These are phyloP conservation scores for Caenorhabditis uteleia DNA, from an alignment of 2,888 invertebrate genomes.

Conservation along the genomic window DNA sequence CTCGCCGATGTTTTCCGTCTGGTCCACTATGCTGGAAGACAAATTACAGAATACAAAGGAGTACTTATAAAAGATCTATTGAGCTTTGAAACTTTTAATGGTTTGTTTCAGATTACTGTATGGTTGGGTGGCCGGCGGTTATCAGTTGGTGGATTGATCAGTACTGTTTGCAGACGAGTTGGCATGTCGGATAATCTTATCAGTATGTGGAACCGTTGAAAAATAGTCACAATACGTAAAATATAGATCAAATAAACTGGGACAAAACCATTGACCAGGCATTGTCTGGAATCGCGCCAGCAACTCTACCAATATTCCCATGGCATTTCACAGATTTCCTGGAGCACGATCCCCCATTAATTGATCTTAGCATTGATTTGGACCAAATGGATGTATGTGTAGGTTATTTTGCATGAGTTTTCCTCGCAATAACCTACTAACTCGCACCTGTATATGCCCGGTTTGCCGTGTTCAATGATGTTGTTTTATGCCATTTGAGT, in stretches of 20 bases:
- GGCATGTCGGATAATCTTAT: conserved; percentile 66
- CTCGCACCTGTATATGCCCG: too few species aligned
- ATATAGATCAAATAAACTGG: conserved; percentile 63
- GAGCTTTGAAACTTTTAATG: not conserved
- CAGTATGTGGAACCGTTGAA: conserved; percentile 24
- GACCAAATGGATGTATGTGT: conserved; percentile 58
- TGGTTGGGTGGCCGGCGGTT: conserved; percentile 65
- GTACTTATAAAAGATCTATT: conserved; percentile 44
- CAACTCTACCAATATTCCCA: conserved; percentile 63
- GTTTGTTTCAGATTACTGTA: conserved; percentile 58
- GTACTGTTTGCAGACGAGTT: conserved; percentile 63
- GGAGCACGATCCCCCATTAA: conserved; percentile 65
- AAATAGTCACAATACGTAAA: not conserved
- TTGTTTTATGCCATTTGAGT: too few species aligned
- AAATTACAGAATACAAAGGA: conserved; percentile 66
- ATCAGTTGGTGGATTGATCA: conserved; percentile 64
- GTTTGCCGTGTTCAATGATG: too few species aligned
- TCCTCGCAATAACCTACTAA: conserved; percentile 26
- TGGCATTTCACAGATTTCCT: conserved; percentile 67
- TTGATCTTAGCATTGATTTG: conserved; percentile 64
- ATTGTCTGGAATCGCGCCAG: conserved; percentile 49
- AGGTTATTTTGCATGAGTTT: too few species aligned
- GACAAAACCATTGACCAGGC: conserved; percentile 60
- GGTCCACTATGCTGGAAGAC: conserved; percentile 65
- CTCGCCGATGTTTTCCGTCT: conserved; percentile 66